A percentile compares a stretch with the other conserved stretches of the same genome.
These are phyloP conservation scores for Morelia viridis DNA, from an alignment of 2,797 vertebrate genomes.

Conservation along the genomic window DNA sequence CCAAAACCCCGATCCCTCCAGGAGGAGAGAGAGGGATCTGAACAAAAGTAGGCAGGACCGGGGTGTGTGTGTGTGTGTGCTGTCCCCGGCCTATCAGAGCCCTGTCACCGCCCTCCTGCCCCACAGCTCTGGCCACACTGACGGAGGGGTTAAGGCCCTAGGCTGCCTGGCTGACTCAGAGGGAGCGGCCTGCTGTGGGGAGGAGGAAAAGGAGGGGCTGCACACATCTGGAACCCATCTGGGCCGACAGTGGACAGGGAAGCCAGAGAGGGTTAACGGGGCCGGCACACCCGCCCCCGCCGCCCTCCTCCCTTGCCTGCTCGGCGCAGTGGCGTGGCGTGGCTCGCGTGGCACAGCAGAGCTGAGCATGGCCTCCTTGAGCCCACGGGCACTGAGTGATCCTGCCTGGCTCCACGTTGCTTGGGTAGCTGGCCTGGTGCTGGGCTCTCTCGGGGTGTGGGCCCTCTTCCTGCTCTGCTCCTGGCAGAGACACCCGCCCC, in stretches of 20 bases:
- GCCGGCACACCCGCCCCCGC: background rate
- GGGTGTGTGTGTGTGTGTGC: too few relatives aligned
- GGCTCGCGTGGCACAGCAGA: background rate
- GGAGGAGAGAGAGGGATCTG: background rate
- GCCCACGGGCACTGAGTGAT: background rate
- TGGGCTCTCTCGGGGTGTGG: slow-evolving; percentile 20
- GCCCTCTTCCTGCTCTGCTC: slow-evolving; percentile 25
- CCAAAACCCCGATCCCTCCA: background rate
- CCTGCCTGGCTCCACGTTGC: slow-evolving; percentile 8
- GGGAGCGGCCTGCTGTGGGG: background rate
- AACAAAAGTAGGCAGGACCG: background rate
- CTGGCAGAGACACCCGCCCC: background rate
- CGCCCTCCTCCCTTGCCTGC: background rate
- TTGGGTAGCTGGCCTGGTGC: background rate
- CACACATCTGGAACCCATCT: slow-evolving; percentile 37
- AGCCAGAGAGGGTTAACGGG: slow-evolving; percentile 10
- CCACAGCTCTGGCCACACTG: background rate
- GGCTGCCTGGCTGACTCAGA: background rate
- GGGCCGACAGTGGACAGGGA: background rate
- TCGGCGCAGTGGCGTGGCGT: slow-evolving; percentile 54
- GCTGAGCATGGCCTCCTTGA: slow-evolving; percentile 16
- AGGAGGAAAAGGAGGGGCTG: background rate
- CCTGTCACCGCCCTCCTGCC: background rate
- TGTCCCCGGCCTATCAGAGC: background rate
- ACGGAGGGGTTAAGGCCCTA: background rate